These are phyloP conservation scores for Luscinia megarhynchos DNA, from an alignment of 2,797 vertebrate species.

Conservation along the genomic window DNA sequence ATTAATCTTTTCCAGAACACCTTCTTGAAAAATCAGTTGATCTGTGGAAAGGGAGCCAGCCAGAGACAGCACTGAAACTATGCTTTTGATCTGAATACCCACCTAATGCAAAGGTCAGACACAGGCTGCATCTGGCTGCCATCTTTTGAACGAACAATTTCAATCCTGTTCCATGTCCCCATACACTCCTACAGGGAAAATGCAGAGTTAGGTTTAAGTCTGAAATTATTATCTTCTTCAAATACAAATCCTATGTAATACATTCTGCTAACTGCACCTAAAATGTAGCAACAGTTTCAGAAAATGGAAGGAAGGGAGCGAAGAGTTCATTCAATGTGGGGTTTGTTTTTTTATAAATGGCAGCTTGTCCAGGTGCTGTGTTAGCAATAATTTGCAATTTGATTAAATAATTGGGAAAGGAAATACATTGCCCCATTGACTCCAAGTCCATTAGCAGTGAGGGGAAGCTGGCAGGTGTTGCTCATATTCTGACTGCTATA, in stretches of 20 bases:
- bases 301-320: not conserved
- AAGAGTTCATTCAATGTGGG: not conserved
- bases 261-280: not conserved
- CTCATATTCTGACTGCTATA: not conserved
- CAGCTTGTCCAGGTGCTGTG: not conserved
- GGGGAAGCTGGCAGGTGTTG: not conserved
- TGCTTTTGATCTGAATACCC: not conserved
- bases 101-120: not conserved
- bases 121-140: not conserved
- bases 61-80: not conserved
- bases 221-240: not conserved
- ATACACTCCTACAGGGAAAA: not conserved
- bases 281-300: not conserved
- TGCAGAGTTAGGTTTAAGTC: not conserved
- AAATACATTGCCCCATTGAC: not conserved
- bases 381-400: constrained; percentile 17
- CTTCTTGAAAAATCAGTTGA: not conserved
- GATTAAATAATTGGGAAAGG: not conserved
- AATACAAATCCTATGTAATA: not conserved
- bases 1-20: not conserved
- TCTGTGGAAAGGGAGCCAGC: not conserved
- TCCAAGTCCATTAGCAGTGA: not conserved
- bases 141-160: not conserved
- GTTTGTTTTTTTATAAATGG: not conserved
- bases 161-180: not conserved